A percentile compares a stretch with the other conserved stretches of the same genome.
phyloP scores from a whole-genome alignment of 2,888 invertebrate species.

The Rotaria magnacalcarata region DNA sequence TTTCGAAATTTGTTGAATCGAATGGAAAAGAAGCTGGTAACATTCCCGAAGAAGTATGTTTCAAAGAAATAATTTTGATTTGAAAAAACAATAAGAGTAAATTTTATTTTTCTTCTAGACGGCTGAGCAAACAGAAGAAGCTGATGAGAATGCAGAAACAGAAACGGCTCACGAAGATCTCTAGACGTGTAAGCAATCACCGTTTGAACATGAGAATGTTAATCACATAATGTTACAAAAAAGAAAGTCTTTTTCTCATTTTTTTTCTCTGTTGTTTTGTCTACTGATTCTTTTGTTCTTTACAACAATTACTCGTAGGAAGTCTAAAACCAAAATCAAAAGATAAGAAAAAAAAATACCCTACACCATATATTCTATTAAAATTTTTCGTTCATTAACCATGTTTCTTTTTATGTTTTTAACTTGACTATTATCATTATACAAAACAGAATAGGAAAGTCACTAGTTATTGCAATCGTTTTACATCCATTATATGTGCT shows the following conservation, averaged over 20 bases:
- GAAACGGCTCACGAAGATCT: not conserved
- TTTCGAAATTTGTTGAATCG: conserved; percentile 85
- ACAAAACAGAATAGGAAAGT: not conserved
- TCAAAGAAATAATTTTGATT: not conserved
- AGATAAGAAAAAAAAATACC: not conserved
- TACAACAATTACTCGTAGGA: not conserved
- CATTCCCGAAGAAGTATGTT: conserved; percentile 49
- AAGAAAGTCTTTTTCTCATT: not conserved
- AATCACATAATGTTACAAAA: not conserved
- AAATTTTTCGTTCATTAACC: not conserved
- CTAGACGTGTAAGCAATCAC: not conserved
- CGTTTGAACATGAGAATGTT: not conserved
- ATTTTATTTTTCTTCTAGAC: not conserved
- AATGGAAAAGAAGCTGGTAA: conserved; percentile 73
- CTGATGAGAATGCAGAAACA: conserved; percentile 34
- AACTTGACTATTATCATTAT: not conserved
- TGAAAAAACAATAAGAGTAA: no score
- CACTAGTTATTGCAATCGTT: conserved; percentile 1
- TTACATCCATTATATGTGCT: not conserved
- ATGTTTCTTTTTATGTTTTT: not conserved
- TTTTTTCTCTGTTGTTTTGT: not conserved
- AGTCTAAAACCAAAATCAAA: not conserved
- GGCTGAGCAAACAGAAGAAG: conserved; percentile 46
- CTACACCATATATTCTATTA: not conserved
- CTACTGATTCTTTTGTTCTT: not conserved